These are phyloP conservation scores for Pseudopipra pipra DNA, from an alignment of 2,113 vertebrate species.

Conservation along the genomic window DNA sequence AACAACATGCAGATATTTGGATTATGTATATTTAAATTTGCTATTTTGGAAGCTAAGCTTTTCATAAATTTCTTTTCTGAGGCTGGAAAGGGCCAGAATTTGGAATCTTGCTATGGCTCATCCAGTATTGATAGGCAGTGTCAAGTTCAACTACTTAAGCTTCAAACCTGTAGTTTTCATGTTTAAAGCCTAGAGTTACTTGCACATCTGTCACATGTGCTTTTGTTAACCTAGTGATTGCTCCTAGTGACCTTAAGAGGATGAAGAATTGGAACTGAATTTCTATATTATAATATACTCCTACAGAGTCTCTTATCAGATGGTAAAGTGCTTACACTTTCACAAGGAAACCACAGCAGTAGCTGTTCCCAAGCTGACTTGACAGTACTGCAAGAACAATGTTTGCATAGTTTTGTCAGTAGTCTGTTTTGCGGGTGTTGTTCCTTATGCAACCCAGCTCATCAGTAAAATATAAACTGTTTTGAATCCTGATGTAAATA, in stretches of 20 bases:
- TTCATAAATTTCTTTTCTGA: not conserved
- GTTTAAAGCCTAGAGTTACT: not conserved
- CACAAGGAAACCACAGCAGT: slow-evolving; percentile 51
- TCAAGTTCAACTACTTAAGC: not conserved
- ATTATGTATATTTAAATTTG: not conserved
- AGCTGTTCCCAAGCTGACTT: slow-evolving; percentile 53
- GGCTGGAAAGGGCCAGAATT: not conserved
- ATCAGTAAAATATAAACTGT: not conserved
- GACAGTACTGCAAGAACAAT: not conserved
- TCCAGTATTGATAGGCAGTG: not conserved
- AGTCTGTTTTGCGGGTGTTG: slow-evolving; percentile 3
- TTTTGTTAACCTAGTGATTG: not conserved
- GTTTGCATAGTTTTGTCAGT: not conserved
- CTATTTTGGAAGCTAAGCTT: not conserved
- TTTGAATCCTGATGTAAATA: not conserved
- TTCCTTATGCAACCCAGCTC: not conserved
- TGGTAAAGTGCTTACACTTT: slow-evolving; percentile 37
- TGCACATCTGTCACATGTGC: not conserved
- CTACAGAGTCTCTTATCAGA: slow-evolving; percentile 44
- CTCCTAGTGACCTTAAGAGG: not conserved
- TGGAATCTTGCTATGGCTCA: not conserved
- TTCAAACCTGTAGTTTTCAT: not conserved
- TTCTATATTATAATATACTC: slow-evolving; percentile 23
- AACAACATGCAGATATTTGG: not conserved
- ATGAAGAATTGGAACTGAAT: not conserved